phyloP scores from a whole-genome alignment of 2,797 vertebrate species.

The Gallinago solitaria region DNA sequence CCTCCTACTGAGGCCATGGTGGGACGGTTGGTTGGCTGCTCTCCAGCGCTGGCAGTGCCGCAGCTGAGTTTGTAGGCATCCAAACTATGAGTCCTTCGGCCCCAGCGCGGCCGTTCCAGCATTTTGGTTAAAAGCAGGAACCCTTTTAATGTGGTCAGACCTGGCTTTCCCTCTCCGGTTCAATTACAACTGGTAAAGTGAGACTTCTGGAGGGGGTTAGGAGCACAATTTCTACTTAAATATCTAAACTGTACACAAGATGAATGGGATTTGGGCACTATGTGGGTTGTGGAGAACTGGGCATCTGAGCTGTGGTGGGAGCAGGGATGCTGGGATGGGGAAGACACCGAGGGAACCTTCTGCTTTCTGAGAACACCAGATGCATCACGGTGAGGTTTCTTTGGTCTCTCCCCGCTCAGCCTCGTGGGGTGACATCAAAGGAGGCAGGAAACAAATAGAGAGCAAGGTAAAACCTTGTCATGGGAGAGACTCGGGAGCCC shows the following conservation, averaged over 20 bases:
- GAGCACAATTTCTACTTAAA: background rate
- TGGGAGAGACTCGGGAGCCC: background rate
- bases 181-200: background rate
- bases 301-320: background rate
- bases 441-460: background rate
- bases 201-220: background rate
- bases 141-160: background rate
- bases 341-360: background rate
- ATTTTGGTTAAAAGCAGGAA: background rate
- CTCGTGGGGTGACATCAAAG: background rate
- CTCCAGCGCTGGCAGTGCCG: background rate
- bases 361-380: background rate
- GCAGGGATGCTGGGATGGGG: fast-evolving
- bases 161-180: background rate
- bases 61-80: background rate
- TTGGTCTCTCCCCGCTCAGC: background rate
- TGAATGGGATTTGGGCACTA: background rate
- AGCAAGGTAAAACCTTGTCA: background rate
- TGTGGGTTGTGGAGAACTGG: background rate
- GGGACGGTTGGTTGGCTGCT: background rate
- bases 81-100: background rate
- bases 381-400: background rate
- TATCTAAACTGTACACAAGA: background rate
- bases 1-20: background rate
- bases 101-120: background rate